phyloP scores from a whole-genome alignment of 2,888 invertebrate genomes.

The Rhamphomyia laevipes region DNA sequence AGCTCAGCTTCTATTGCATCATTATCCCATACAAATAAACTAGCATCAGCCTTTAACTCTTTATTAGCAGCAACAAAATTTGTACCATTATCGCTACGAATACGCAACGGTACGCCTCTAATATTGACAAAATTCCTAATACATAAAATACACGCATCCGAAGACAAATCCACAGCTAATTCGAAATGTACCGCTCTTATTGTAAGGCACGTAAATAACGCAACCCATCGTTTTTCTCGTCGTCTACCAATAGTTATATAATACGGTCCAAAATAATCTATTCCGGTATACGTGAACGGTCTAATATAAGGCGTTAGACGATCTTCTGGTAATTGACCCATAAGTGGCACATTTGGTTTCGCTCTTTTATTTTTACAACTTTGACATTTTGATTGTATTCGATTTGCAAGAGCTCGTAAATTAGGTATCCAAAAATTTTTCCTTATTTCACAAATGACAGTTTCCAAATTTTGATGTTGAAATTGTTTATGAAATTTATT shows the following conservation, averaged over 20 bases:
- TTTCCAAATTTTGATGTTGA: conserved; percentile 12
- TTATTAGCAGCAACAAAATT: conserved; percentile 10
- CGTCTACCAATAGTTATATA: conserved; percentile 10
- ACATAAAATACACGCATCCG: conserved; percentile 13
- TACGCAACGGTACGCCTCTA: conserved; percentile 10
- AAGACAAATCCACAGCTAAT: conserved; percentile 12
- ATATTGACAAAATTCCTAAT: conserved; percentile 16
- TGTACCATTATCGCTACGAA: conserved; percentile 12
- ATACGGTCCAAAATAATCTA: conserved; percentile 17
- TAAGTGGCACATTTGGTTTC: conserved; percentile 12
- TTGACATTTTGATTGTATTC: conserved; percentile 4
- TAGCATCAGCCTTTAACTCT: neutral
- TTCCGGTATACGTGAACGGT: conserved; percentile 15
- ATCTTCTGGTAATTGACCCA: conserved; percentile 12
- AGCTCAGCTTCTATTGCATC: too few species aligned
- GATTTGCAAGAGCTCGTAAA: conserved; percentile 6
- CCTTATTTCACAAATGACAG: conserved; percentile 10
- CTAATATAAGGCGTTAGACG: conserved; percentile 1
- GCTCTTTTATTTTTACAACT: conserved; percentile 12
- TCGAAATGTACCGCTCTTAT: conserved; percentile 12
- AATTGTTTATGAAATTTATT: conserved; percentile 11
- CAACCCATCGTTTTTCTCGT: conserved; percentile 12
- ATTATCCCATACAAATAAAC: too few species aligned
- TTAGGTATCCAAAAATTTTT: conserved; percentile 6
- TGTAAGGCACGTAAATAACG: conserved; percentile 13